Evolutionary conservation across 2,113 vertebrate species (phyloP), one percentile per base, ranked within the genome.

Genomic region (Gallinago jamesoni): DNA sequence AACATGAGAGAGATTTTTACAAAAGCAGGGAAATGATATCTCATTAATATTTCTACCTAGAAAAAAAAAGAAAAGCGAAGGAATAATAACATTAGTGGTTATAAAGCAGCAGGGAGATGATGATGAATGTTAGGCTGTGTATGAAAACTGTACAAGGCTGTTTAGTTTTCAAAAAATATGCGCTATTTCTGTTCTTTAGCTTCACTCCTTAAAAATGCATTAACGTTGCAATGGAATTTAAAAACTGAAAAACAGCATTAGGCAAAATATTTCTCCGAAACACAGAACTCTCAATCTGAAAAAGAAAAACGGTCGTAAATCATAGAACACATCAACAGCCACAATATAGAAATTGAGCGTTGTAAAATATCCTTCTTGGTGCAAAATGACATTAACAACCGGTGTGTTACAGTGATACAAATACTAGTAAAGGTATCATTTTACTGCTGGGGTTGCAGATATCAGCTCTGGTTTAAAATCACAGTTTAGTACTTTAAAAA

Each of bases 201-300:
- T 93, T 72, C 55, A 23, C 73, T 94, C 81, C 56, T 93, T 93
- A 94, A 96, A 97, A 96, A 87, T 48, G 52, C 69, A 87, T 94
- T 53, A 73, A 19, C 15, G 2, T 24, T 5, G 55, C 87, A 84
- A 67, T 14, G 74, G 77, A 73, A 84, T 73, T 92, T 94, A 50
- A 82, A 76, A 73, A 62, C 45, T 33, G 77, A 91, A 89, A 45
- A 94, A 93, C 77, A 92, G 60, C 2, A 0, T 4, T 69, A 39
- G 53, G 73, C 73, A 91, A 92, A 93, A 82, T 73, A 68, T 91
- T 92, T 62, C 80, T 87, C 62, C 30, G 69, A 62, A 76, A 39
- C 20, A 2, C 66, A 50, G 35, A 39, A 43, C 35, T 53, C 60
- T 59, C 1, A 5, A 92, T 57, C 76, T 73, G 90, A 21, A 89